Base-by-base conservation (phyloP, 53 echinoderm and acorn worm genomes). In the Temnopleurus reevesii region DNA sequence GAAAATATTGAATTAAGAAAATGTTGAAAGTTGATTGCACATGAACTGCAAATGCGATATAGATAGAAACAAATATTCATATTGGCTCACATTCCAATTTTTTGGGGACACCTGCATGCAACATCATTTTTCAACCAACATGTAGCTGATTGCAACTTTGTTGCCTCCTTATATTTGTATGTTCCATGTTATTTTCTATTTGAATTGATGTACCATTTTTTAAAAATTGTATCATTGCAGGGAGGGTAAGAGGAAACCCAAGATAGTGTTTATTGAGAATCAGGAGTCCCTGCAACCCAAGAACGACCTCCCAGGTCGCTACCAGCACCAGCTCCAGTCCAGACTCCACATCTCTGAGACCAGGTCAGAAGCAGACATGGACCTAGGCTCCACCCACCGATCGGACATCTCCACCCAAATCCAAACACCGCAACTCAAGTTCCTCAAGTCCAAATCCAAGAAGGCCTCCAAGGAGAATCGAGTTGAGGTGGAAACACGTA, bases 391-490 rank as follows among this genome's bases (percentile, higher is more conserved):
- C 27, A 24, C 44, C 4, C 8, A 60, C 15, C 18, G 61, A 44
- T 21, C 49, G 3, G 71, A 87, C 36, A 8, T 87, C 49, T 0
- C 31, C 4, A 45, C 71, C 18, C 51, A 87, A 28, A 54, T 87
- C 29, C 46, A 64, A 18, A 55, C 54, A 51, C 88, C 66, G 71
- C 88, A 64, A 55, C 71, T 66, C 66, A 87, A 87, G 13, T 87
- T 87, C 30, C 71, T 87, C 65, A 87, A 87, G 71, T 29, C 88
- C 46, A 66, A 66, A 53, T 46, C 65, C 31, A 66, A 65, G 36
- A 87, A 87, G 71, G 21, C 60, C 4, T 85, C 65, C 53, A 87
- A 87, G 35, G 65, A 87, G 88, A 87, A 87, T 30, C 46, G 51
- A 51, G 71, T 7, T 15, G 88, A 64, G 12, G 47, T 19, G 17